Conservation (phyloP, 2,113 vertebrate genomes). For the Campylorhamphus procurvoides region DNA sequence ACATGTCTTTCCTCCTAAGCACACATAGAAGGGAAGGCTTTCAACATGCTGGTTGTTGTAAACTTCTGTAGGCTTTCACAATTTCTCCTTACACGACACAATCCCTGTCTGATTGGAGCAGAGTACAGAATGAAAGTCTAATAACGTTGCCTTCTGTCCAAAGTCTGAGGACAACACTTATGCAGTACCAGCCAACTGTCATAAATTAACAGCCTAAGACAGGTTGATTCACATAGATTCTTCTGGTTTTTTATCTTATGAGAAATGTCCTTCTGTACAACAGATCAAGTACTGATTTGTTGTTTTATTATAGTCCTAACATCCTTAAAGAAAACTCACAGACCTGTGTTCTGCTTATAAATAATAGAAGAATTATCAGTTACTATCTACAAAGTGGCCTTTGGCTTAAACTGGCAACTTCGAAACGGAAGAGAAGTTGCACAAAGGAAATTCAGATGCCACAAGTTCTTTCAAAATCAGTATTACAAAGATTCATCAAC, state of each 20-base stretch:
- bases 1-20: rapidly evolving
- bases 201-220: neutral
- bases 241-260: too few species aligned
- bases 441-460: neutral
- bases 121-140: neutral
- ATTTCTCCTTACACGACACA: neutral
- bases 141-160: neutral
- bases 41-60: neutral
- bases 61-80: neutral
- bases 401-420: neutral
- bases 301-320: neutral
- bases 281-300: neutral
- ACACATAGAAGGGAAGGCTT: neutral
- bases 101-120: neutral
- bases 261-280: neutral
- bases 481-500: neutral
- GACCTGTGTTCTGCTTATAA: neutral
- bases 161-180: neutral
- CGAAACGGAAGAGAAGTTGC: neutral
- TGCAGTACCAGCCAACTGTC: neutral
- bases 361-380: neutral
- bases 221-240: too few species aligned
- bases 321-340: neutral
- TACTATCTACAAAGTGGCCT: neutral
- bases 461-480: neutral